Percentiles rank a stretch among this genome's conserved stretches.
phyloP scores from a whole-genome alignment of 2,888 invertebrate genomes.

The Adelphocoris suturalis region DNA sequence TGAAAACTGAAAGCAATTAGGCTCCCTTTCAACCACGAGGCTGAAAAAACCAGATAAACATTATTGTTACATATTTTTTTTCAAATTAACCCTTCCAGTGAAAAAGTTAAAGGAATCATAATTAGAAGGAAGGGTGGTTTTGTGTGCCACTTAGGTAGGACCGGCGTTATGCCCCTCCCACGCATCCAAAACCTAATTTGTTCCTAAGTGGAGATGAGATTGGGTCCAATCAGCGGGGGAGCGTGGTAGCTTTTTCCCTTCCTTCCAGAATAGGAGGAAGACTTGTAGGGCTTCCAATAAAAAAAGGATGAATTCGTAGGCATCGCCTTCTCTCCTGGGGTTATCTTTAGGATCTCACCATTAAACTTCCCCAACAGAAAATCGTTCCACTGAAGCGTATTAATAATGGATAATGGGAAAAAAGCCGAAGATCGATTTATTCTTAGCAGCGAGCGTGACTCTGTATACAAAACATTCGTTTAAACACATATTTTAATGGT shows the following conservation, averaged over 20 bases:
- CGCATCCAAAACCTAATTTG: conserved; percentile 33
- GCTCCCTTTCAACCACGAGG: neutral
- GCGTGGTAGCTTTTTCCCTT: conserved; percentile 23
- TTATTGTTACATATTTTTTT: neutral
- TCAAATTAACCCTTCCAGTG: neutral
- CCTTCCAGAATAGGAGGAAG: conserved; percentile 16
- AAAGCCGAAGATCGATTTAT: too few species aligned
- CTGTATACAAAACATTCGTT: too few species aligned
- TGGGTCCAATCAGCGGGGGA: conserved; percentile 48
- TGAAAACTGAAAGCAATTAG: neutral
- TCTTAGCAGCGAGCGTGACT: too few species aligned
- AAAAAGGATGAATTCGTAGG: neutral
- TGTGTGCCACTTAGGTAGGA: conserved; percentile 53
- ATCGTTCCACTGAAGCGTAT: neutral
- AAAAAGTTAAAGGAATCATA: conserved; percentile 9
- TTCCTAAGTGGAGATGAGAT: conserved; percentile 36
- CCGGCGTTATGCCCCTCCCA: neutral
- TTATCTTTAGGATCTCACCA: conserved; percentile 24
- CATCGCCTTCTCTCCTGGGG: neutral
- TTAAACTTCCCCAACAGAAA: neutral
- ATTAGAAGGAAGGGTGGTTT: conserved; percentile 37
- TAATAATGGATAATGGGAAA: too few species aligned
- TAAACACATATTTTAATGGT: too few species aligned
- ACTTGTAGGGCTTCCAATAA: neutral
- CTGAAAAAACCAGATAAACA: neutral